Percentiles rank a stretch among this genome's conserved stretches.
These are phyloP conservation scores for Latrodectus hesperus DNA, from an alignment of 2,888 invertebrate species.

Conservation along the genomic window DNA sequence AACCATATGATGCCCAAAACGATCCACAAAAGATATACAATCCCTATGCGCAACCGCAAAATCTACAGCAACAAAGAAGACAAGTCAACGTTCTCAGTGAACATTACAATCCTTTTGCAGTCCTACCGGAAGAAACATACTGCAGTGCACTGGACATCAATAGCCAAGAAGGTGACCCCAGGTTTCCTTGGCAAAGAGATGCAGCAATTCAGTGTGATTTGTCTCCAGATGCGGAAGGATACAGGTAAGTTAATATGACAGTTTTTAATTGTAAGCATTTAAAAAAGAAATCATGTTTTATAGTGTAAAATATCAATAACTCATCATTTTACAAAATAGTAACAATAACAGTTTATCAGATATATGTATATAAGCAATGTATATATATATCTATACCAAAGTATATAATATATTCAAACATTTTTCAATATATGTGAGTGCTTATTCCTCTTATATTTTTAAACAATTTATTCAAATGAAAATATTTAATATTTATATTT, in stretches of 20 bases:
- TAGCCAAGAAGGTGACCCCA: conserved; percentile 70
- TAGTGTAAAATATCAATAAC: no score
- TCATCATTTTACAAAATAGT: no score
- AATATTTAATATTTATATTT: no score
- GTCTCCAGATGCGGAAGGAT: conserved; percentile 54
- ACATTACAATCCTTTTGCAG: conserved; percentile 68
- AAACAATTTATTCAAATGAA: no score
- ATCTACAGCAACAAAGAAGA: conserved; percentile 16
- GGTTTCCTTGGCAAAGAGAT: conserved; percentile 72
- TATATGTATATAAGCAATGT: no score
- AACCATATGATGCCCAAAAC: background rate
- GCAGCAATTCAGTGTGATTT: conserved; percentile 71
- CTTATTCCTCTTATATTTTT: no score
- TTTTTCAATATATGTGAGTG: no score
- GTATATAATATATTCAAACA: no score
- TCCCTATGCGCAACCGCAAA: conserved; percentile 24
- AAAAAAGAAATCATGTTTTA: background rate
- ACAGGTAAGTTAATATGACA: conserved; percentile 16
- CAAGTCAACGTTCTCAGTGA: conserved; percentile 41
- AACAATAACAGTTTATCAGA: no score
- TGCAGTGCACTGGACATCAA: conserved; percentile 72
- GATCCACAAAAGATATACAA: conserved; percentile 43
- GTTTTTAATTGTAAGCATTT: background rate
- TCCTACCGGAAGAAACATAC: conserved; percentile 71
- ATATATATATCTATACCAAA: no score